Evolutionary conservation across 1,140 invertebrate genomes (phyloP), one percentile per base, ranked within the genome.

Genomic region (Leptoteleia sp.): DNA sequence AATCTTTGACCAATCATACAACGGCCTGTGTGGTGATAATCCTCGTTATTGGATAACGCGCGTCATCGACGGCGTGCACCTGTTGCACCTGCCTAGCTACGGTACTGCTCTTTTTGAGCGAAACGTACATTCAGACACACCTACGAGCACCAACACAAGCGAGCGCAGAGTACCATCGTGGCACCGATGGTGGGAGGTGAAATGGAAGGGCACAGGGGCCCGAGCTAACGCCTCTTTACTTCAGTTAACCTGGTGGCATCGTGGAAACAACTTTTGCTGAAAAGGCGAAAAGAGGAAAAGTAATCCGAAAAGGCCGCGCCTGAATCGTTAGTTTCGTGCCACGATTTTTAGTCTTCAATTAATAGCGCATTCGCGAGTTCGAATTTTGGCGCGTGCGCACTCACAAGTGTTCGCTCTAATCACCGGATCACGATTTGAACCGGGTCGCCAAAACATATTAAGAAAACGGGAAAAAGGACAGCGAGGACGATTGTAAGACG

Each of bases 171-270:
- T 42, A 61, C 68, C 38, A 42, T 62, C 54, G 55, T 72, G 38
- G 38, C 55, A 76, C 31, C 19, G 27, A 40, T 67, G 45, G 64
- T 54, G 71, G 59, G 48, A 64, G 65, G 67, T 50, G 76, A 76
- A 76, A 78, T 76, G 72, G 72, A 75, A 67, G 75, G 72, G 76
- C 67, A 48, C 77, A 72, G 72, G 68, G 77, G 72, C 70, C 70
- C 70, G 73, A 80, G 82, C 80, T 81, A 79, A 82, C 81, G 81
- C 79, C 82, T 82, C 61, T 71, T 78, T 67, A 76, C 82, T 81
- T 85, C 84, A 84, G 84, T 85, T 81, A 87, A 88, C 83, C 86
- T 86, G 85, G 82, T 77, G 79, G 79, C 81, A 84, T 72, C 67
- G 65, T 62, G 43, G 54, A 64, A 38, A 65, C 48, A 72, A 72